phyloP scores from a whole-genome alignment of 2,797 vertebrate genomes.

The Macropus fuliginosus region DNA sequence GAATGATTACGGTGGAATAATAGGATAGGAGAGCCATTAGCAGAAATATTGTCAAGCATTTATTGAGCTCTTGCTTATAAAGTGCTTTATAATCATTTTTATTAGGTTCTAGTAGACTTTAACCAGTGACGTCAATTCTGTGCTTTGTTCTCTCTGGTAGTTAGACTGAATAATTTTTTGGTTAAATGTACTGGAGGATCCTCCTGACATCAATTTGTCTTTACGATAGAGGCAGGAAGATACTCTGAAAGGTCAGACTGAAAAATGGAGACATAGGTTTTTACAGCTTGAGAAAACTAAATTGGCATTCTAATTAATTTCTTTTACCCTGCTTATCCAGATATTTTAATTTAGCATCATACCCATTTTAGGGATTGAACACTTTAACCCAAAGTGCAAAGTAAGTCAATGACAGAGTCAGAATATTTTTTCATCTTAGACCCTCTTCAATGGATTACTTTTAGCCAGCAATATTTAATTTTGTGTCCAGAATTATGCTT shows the following conservation, averaged over 20 bases:
- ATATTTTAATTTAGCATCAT: constrained; percentile 15
- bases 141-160: constrained; percentile 54
- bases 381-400: constrained; percentile 16
- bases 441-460: background rate
- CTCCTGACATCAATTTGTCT: constrained; percentile 49
- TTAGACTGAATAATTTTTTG: constrained; percentile 55
- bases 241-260: constrained; percentile 31
- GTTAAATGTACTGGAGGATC: constrained; percentile 32
- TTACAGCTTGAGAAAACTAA: constrained; percentile 25
- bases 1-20: constrained; percentile 23
- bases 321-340: background rate
- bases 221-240: constrained; percentile 33
- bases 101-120: constrained; percentile 57
- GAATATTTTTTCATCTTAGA: constrained; percentile 23
- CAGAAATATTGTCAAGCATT: constrained; percentile 61
- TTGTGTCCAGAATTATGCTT: background rate
- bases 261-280: constrained; percentile 32
- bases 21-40: constrained; percentile 54
- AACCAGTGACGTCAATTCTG: constrained; percentile 45
- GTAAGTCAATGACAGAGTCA: background rate
- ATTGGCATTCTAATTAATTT: background rate
- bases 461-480: background rate
- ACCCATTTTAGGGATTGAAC: constrained; percentile 17
- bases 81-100: constrained; percentile 57
- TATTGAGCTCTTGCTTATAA: constrained; percentile 56